A percentile compares a stretch with the other conserved stretches of the same genome.
phyloP scores from a whole-genome alignment of 2,888 invertebrate genomes.

The Drosophila leonis region DNA sequence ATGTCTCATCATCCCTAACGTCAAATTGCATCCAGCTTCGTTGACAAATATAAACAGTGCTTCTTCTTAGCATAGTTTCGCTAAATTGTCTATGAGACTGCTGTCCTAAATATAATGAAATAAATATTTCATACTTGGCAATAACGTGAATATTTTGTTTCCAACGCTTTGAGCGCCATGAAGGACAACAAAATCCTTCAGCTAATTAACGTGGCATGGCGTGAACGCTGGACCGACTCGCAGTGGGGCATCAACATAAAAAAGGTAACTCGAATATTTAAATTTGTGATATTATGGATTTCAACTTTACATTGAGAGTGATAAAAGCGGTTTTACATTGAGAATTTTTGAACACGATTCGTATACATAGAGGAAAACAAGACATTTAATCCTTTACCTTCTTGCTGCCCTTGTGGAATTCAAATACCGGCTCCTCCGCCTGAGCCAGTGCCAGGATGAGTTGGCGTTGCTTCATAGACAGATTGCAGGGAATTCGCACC shows the following conservation, averaged over 20 bases:
- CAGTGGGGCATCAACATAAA: slow-evolving; percentile 99
- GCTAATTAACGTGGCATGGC: slow-evolving; percentile 90
- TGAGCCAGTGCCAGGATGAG: slow-evolving; percentile 79
- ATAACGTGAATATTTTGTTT: slow-evolving; percentile 3
- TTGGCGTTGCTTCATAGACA: slow-evolving; percentile 83
- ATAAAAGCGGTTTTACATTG: slow-evolving; percentile 48
- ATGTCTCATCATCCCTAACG: slow-evolving; percentile 7
- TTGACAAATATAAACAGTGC: slow-evolving; percentile 37
- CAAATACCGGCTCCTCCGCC: slow-evolving; percentile 79
- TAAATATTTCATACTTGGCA: background rate
- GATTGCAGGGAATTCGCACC: slow-evolving; percentile 79
- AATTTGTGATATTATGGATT: background rate
- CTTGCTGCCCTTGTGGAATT: slow-evolving; percentile 45
- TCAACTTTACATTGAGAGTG: slow-evolving; percentile 36
- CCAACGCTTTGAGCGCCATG: slow-evolving; percentile 58
- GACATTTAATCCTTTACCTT: slow-evolving; percentile 4
- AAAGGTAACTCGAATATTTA: slow-evolving; percentile 87
- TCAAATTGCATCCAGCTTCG: slow-evolving; percentile 9
- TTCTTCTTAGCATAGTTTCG: slow-evolving; percentile 10
- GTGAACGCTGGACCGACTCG: slow-evolving; percentile 97
- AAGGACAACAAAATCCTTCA: slow-evolving; percentile 88
- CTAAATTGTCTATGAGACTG: slow-evolving; percentile 10
- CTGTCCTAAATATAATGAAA: slow-evolving; percentile 22
- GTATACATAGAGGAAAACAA: background rate
- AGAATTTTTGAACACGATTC: slow-evolving; percentile 59